Conservation (phyloP, 2,888 invertebrate genomes). For the Teleiodes luculella region DNA sequence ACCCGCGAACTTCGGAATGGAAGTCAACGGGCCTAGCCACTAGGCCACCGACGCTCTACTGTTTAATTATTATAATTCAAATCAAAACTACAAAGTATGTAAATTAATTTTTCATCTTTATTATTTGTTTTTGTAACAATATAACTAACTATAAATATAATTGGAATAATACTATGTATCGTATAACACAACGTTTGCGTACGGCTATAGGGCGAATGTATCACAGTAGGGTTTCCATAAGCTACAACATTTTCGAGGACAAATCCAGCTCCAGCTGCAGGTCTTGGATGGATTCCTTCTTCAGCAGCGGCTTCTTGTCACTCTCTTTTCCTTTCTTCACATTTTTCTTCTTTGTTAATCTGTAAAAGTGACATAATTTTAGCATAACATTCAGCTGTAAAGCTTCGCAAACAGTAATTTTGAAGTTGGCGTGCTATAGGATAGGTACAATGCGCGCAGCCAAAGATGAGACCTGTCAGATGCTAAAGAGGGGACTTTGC, state of each 20-base stretch:
- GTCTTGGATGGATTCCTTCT: conserved; percentile 74
- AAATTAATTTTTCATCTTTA: conserved; percentile 6
- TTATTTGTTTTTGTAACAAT: conserved; percentile 12
- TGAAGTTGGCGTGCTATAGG: no score
- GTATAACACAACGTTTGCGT: conserved; percentile 30
- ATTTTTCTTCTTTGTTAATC: conserved; percentile 79
- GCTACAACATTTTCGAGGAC: conserved; percentile 68
- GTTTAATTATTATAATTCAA: no score
- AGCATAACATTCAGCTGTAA: no score
- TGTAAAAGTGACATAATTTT: conserved; percentile 29
- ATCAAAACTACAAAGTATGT: neutral
- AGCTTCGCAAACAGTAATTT: no score
- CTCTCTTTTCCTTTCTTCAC: conserved; percentile 79
- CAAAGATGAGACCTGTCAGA: no score
- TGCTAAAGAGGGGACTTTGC: no score
- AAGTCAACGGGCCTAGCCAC: no score
- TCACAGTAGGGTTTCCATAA: conserved; percentile 49
- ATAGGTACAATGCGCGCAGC: no score
- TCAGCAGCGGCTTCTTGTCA: conserved; percentile 76
- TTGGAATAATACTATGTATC: conserved; percentile 49
- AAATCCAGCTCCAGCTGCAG: conserved; percentile 66
- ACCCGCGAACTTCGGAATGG: no score
- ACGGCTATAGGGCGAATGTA: conserved; percentile 43
- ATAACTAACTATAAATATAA: conserved; percentile 37
- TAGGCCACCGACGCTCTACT: no score